A percentile compares a stretch with the other conserved stretches of the same genome.
These are phyloP conservation scores for Fundulus diaphanus DNA, from an alignment of 2,797 vertebrate genomes.

Conservation along the genomic window DNA sequence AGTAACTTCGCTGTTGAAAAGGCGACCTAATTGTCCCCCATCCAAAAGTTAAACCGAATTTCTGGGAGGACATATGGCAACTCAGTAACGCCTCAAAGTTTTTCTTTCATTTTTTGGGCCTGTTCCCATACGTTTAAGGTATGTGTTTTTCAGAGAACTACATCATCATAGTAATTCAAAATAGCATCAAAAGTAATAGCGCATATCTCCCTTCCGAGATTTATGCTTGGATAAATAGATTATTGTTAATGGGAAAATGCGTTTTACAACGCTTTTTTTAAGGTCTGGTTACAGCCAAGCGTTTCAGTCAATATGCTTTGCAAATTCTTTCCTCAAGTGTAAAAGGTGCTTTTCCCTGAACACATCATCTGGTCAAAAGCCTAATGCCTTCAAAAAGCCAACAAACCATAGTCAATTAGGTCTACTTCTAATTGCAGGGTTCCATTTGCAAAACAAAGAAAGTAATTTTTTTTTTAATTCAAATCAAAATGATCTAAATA, in stretches of 20 bases:
- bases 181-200: neutral
- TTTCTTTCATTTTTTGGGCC: neutral
- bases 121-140: neutral
- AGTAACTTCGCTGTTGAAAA: too few relatives aligned
- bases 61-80: too few relatives aligned
- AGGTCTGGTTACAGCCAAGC: neutral
- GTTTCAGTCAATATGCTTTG: too few relatives aligned
- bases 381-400: constrained; percentile 8
- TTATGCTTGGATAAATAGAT: neutral
- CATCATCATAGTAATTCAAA: neutral
- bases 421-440: constrained; percentile 21
- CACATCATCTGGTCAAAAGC: constrained; percentile 16
- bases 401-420: neutral
- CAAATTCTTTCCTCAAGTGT: too few relatives aligned
- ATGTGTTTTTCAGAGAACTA: neutral
- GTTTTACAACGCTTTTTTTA: neutral
- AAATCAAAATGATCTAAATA: constrained; percentile 38
- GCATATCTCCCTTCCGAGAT: neutral
- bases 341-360: too few relatives aligned
- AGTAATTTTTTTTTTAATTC: neutral
- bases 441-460: neutral
- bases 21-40: too few relatives aligned
- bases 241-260: neutral
- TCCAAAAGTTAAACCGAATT: neutral
- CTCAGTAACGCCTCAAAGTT: too few relatives aligned